Evolutionary conservation across 2,113 vertebrate genomes (phyloP).

Genomic region (Microtus ochrogaster): DNA sequence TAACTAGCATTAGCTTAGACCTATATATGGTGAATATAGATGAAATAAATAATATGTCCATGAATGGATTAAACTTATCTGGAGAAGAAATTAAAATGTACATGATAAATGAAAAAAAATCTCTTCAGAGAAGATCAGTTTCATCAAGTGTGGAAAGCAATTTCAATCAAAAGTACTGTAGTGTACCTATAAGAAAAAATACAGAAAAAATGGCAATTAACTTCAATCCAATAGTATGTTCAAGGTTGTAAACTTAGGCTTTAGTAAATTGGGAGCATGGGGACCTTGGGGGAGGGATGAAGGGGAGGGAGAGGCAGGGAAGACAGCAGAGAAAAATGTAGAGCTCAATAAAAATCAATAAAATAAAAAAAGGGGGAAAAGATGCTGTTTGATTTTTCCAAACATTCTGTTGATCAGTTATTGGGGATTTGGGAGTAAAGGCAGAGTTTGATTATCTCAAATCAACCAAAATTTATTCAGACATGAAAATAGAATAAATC

Average conservation of each 20-base stretch:
- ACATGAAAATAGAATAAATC: neutral
- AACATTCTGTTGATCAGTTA: neutral
- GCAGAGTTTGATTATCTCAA: neutral
- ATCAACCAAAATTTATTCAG: slow-evolving; percentile 8
- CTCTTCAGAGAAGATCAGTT: neutral
- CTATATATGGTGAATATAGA: slow-evolving; percentile 10
- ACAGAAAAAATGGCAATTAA: neutral
- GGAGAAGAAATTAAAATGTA: slow-evolving; percentile 45
- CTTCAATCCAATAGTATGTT: neutral
- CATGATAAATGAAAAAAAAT: slow-evolving; percentile 17
- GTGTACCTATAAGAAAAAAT: neutral
- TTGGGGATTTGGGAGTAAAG: neutral
- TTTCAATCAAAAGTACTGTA: neutral
- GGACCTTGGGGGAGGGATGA: no score
- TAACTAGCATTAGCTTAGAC: neutral
- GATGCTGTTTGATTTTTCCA: neutral
- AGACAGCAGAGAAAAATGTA: no score
- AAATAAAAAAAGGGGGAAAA: neutral
- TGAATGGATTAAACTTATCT: neutral
- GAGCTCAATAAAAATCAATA: no score
- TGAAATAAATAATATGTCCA: neutral
- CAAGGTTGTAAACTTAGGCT: neutral
- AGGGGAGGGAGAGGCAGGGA: no score
- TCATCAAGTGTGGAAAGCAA: neutral
- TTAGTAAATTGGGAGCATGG: neutral